Evolutionary conservation across 1,140 invertebrate species (phyloP).

Genomic region (Aporrectodea caliginosa): DNA sequence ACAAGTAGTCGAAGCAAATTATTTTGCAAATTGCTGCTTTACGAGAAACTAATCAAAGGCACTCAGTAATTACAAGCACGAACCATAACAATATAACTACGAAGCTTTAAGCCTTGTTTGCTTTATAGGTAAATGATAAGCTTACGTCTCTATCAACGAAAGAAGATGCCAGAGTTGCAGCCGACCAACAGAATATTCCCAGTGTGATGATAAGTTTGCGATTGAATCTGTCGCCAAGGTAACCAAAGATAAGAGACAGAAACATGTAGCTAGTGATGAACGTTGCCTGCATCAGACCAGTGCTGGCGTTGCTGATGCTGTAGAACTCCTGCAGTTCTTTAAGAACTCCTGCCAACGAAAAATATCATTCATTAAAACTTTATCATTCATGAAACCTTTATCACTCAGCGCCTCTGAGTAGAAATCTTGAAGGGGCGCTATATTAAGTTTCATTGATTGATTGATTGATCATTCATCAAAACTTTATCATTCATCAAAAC

Average conservation of each 20-base stretch:
- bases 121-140: too few relatives aligned
- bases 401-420: not conserved
- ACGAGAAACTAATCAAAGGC: too few relatives aligned
- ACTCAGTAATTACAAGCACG: too few relatives aligned
- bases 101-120: too few relatives aligned
- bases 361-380: too few relatives aligned
- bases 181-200: constrained; percentile 88
- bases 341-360: constrained; percentile 72
- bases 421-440: not conserved
- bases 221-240: constrained; percentile 92
- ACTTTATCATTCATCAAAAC: too few relatives aligned
- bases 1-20: too few relatives aligned
- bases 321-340: constrained; percentile 73
- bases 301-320: constrained; percentile 61
- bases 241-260: constrained; percentile 94
- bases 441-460: too few relatives aligned
- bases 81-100: too few relatives aligned
- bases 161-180: constrained; percentile 85
- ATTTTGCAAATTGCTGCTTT: too few relatives aligned
- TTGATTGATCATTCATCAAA: too few relatives aligned
- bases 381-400: too few relatives aligned
- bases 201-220: constrained; percentile 81
- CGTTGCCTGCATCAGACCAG: constrained; percentile 87
- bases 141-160: constrained; percentile 71
- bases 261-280: constrained; percentile 97